Evolutionary conservation across 1,140 invertebrate species (phyloP).

Genomic region (Belonocnema kinseyi): DNA sequence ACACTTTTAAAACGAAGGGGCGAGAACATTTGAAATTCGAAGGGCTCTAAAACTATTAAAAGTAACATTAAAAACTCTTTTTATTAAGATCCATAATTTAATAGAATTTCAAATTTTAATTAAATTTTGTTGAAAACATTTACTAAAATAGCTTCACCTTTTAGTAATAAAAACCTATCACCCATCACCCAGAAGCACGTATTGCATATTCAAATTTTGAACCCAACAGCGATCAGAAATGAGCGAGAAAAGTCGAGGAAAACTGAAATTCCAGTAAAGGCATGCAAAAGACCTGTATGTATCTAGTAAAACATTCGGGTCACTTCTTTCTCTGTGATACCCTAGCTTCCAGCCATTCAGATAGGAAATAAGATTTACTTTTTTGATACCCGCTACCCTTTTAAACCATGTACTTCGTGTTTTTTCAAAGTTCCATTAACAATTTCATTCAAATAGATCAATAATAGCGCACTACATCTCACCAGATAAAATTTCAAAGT

Average conservation of each 20-base stretch:
- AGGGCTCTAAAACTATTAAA: background rate
- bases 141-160: slow-evolving; percentile 21
- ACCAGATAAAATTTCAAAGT: no score
- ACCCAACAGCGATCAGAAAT: background rate
- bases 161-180: slow-evolving; percentile 20
- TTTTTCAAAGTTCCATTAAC: background rate
- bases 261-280: slow-evolving; percentile 22
- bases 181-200: slow-evolving; percentile 15
- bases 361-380: background rate
- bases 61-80: background rate
- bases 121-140: no score
- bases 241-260: slow-evolving; percentile 8
- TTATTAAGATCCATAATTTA: no score
- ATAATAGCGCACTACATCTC: background rate
- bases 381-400: background rate
- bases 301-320: slow-evolving; percentile 9
- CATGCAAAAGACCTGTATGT: background rate
- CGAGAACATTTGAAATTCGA: background rate
- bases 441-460: background rate
- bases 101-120: background rate
- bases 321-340: slow-evolving; percentile 20
- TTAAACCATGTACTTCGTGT: background rate
- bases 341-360: background rate
- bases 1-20: background rate
- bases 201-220: slow-evolving; percentile 22